Evolutionary conservation across 1,140 invertebrate genomes (phyloP).

Genomic region (Papilio aristodemus): DNA sequence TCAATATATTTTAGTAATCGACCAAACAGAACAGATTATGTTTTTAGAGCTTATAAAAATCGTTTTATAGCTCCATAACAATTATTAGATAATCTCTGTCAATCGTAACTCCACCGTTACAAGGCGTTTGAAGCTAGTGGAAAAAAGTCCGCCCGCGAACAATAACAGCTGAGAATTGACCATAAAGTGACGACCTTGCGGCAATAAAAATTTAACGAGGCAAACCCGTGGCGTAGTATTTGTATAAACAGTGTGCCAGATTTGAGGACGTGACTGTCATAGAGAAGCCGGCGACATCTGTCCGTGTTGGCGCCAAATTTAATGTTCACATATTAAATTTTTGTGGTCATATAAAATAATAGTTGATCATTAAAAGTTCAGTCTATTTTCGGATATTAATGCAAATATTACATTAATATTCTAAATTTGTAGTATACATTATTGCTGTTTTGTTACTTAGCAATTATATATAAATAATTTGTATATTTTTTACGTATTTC

Average conservation of each 20-base stretch:
- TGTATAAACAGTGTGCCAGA: conserved; percentile 68
- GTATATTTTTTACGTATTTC: too few relatives aligned
- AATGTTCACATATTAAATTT: conserved; percentile 13
- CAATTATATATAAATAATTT: not conserved
- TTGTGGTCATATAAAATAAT: not conserved
- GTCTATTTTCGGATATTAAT: not conserved
- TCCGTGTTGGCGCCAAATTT: conserved; percentile 28
- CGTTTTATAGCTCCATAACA: conserved; percentile 67
- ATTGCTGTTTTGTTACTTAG: too few relatives aligned
- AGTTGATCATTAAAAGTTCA: not conserved
- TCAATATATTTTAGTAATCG: conserved; percentile 52
- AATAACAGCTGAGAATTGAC: conserved; percentile 80
- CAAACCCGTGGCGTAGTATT: conserved; percentile 61
- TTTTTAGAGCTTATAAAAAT: conserved; percentile 61
- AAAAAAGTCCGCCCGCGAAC: conserved; percentile 71
- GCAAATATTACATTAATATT: too few relatives aligned
- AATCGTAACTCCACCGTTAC: conserved; percentile 68
- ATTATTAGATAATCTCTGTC: conserved; percentile 74
- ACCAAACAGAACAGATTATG: conserved; percentile 56
- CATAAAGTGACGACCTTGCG: conserved; percentile 81
- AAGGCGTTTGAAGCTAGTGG: conserved; percentile 60
- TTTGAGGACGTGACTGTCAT: conserved; percentile 75
- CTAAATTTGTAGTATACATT: too few relatives aligned
- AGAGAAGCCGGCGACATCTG: conserved; percentile 73
- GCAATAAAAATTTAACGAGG: conserved; percentile 82